These are phyloP conservation scores for Macrostomum cliftonense DNA, from an alignment of 2,888 invertebrate species.

Conservation along the genomic window DNA sequence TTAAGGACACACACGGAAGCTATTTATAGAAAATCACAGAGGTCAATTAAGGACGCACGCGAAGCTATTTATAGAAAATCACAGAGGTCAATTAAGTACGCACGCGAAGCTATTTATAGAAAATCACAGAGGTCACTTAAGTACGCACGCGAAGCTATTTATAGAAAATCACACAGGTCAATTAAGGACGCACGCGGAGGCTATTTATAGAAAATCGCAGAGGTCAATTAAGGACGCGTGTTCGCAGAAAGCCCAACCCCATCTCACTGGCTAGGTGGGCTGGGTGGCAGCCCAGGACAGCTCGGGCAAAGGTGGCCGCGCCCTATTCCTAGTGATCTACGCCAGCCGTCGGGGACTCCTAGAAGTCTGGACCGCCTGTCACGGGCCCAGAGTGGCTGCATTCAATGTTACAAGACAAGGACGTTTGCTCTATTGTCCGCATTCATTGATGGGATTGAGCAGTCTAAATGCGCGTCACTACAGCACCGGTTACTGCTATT, in stretches of 20 bases:
- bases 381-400: slow-evolving; percentile 69
- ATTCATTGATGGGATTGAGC: slow-evolving; percentile 58
- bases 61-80: too few species aligned
- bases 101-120: neutral
- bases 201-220: too few species aligned
- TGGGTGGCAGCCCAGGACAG: slow-evolving; percentile 63
- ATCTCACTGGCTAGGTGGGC: slow-evolving; percentile 52
- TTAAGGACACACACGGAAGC: too few species aligned
- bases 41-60: too few species aligned
- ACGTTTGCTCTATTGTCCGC: slow-evolving; percentile 50
- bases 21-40: too few species aligned
- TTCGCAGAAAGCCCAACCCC: too few species aligned
- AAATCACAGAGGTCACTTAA: too few species aligned
- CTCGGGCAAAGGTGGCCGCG: slow-evolving; percentile 16
- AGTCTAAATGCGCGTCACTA: slow-evolving; percentile 35
- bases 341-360: slow-evolving; percentile 73
- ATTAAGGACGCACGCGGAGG: too few species aligned
- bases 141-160: too few species aligned
- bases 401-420: slow-evolving; percentile 69
- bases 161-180: too few species aligned
- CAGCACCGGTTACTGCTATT: slow-evolving; percentile 44
- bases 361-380: slow-evolving; percentile 72
- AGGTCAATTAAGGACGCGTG: too few species aligned
- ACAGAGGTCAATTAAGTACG: too few species aligned
- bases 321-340: slow-evolving; percentile 69